phyloP scores from a whole-genome alignment of 2,113 vertebrate species.

The Orcinus orca region DNA sequence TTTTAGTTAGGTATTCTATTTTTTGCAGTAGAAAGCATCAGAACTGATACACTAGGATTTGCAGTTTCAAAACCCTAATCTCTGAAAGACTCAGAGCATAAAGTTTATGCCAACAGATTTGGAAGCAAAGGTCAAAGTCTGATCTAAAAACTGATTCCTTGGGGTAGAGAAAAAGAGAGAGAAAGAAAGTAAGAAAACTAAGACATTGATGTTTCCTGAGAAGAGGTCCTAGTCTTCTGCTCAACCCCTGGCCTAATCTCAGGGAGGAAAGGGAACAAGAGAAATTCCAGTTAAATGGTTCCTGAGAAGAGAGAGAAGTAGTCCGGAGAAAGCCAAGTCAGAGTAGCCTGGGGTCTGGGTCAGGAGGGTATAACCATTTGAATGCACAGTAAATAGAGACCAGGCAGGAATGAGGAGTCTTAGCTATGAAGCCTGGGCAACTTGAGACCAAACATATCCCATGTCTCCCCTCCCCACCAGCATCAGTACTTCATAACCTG shows the following conservation, averaged over 20 bases:
- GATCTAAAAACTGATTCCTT: neutral
- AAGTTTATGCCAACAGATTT: conserved; percentile 22
- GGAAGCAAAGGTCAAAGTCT: conserved; percentile 9
- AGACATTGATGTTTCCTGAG: neutral
- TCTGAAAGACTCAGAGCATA: neutral
- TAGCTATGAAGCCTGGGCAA: neutral
- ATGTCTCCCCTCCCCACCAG: too few species aligned
- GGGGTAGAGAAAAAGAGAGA: neutral
- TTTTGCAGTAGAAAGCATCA: neutral
- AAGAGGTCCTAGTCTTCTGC: neutral
- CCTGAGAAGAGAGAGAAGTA: neutral
- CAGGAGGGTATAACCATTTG: neutral
- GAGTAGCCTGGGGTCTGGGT: neutral
- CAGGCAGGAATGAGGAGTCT: neutral
- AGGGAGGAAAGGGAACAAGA: neutral
- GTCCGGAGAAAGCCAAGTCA: neutral
- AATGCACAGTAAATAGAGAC: neutral
- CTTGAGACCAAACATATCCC: neutral
- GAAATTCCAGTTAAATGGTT: neutral
- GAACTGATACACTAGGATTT: neutral
- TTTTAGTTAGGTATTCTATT: neutral
- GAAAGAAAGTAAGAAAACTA: neutral
- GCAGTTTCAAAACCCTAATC: neutral
- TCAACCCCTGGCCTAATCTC: neutral
- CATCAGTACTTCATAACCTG: neutral